Base-by-base conservation (phyloP, 2,888 invertebrate species). In the Nycteola revayana region DNA sequence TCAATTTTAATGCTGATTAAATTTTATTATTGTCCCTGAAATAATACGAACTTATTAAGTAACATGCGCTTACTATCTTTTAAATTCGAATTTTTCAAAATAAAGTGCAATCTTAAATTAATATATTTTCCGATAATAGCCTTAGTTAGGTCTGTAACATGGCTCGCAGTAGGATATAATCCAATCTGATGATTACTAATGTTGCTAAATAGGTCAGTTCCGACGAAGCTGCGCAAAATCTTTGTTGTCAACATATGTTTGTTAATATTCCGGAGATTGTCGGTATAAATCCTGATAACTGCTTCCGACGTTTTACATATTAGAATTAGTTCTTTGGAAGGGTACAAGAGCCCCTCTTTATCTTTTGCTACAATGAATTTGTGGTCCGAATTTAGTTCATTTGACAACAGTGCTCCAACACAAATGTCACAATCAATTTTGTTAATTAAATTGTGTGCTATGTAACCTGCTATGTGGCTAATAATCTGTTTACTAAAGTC, bases 61-160 rank as follows among this genome's bases (percentile, higher is more conserved):
- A 30, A 6, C 24, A 17, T 14, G 7, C 30, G 30, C 24, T 30
- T 24, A 9, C 24, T 30, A 8, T 30, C 30, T 7, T 36, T 30
- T 23, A 26, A 25, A 26, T 17, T 27, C 1, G 10, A 36, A 0
- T 22, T 30, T 36, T 36, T 30, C 10, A 11, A 20, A 30, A 34
- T 30, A 8, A 36, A 36, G 7, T 30, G 30, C 23, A 34, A 17
- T 24, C 24, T 30, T 9, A 28, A 10, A 28, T 28, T 28, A 14
- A 30, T 30, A 30, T 30, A 30, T 24, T 30, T 30, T 30, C 17
- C 30, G 4, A 24, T 24, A 9, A 30, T 30, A 17, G 30, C 30
- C 9, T 30, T 23, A 22, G 9, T 30, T 14, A 30, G 10, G 21
- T 28, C 28, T 28, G 23, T 30, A 14, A 24, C 24, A 24, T 30